phyloP scores from a whole-genome alignment of 2,888 invertebrate genomes.

The Trachelus troglodyta region DNA sequence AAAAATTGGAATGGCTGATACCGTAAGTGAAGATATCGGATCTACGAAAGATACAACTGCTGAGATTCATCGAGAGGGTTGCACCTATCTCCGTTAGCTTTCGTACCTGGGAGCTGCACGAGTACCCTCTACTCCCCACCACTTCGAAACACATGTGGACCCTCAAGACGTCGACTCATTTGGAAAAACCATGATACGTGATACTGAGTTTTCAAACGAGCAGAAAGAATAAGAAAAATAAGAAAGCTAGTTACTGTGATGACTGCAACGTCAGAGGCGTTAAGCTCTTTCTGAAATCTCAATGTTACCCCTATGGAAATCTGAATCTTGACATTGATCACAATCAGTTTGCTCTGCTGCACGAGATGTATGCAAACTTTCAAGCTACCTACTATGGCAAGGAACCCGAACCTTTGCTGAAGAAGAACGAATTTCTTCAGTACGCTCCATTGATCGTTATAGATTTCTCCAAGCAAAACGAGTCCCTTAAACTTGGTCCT shows the following conservation, averaged over 20 bases:
- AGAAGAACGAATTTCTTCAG: neutral
- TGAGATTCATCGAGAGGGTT: too few relatives aligned
- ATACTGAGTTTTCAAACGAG: too few relatives aligned
- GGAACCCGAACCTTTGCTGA: neutral
- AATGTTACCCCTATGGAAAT: slow-evolving; percentile 54
- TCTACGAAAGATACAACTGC: too few relatives aligned
- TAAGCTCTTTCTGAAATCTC: slow-evolving; percentile 54
- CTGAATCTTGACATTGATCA: slow-evolving; percentile 16
- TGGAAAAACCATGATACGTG: too few relatives aligned
- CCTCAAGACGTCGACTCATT: too few relatives aligned
- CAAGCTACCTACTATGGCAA: slow-evolving; percentile 20
- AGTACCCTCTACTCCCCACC: too few relatives aligned
- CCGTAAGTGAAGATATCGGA: too few relatives aligned
- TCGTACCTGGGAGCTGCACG: too few relatives aligned
- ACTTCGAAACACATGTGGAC: too few relatives aligned
- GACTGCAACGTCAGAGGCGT: slow-evolving; percentile 53
- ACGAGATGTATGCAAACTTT: slow-evolving; percentile 45
- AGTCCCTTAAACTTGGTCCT: slow-evolving; percentile 14
- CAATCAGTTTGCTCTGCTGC: slow-evolving; percentile 39
- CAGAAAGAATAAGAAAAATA: too few relatives aligned
- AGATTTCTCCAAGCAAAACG: slow-evolving; percentile 21
- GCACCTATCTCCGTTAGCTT: too few relatives aligned
- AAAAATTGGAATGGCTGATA: too few relatives aligned
- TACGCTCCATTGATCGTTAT: slow-evolving; percentile 4
- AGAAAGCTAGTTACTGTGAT: slow-evolving; percentile 36